Evolutionary conservation across 2,888 invertebrate genomes (phyloP), one percentile per base, ranked within the genome.

Genomic region (Chrysotoxum bicinctum): DNA sequence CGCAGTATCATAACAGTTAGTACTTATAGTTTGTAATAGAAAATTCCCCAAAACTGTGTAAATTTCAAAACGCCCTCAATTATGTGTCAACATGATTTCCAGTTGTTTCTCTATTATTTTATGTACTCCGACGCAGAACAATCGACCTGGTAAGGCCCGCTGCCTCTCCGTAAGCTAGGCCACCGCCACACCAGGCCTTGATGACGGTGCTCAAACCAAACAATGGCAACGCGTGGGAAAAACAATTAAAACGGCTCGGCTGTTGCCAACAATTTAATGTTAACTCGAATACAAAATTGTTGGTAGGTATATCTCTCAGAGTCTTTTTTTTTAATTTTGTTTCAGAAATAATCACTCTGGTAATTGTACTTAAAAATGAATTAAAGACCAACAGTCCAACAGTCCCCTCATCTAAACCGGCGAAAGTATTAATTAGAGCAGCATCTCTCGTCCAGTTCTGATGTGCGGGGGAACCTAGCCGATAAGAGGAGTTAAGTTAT

Each of bases 11-110:
- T 52, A 60, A 40, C 60, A 80, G 70, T 64, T 52, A 72, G 70
- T 75, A n/a, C n/a, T n/a, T n/a, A 35, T 26, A 50, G 43, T 66
- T 66, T 50, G 48, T 50, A 84, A 84, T 60, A 75, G 80, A 75
- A 80, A 79, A 80, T 79, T 75, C 66, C 70, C 69, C 48, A 80
- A 80, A 85, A 80, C 32, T 77, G 68, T 85, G 81, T 81, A 73
- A 81, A 69, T 85, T 85, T 81, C 85, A 81, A 81, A 85, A 85
- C 85, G 85, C 81, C 85, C 81, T 81, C 85, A 85, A 85, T 81
- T 85, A 85, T 85, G 85, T 85, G 85, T 85, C 85, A 85, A 85
- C 81, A 81, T 85, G 85, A 81, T 81, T 85, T 77, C 69, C 76
- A 77, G 62, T 50, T 62, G 37, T 62, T 66, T 64, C 64, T 64